phyloP scores from a whole-genome alignment of 2,797 vertebrate species.

The Pelochelys cantorii region DNA sequence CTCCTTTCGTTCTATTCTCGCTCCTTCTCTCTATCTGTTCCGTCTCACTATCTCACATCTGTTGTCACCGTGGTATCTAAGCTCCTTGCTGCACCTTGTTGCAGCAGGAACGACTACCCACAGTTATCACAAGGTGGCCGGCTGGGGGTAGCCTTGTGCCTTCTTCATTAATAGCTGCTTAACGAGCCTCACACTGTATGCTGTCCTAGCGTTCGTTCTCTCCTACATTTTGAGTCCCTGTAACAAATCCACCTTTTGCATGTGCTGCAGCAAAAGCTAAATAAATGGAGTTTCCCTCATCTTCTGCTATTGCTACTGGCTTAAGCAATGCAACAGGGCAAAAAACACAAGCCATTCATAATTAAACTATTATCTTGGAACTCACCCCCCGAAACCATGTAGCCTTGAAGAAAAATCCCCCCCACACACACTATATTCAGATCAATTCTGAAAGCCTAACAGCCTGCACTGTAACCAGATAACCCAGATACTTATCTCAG shows the following conservation, averaged over 20 bases:
- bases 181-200: fast-evolving
- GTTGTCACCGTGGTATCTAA: not conserved
- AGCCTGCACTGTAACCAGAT: conserved; percentile 40
- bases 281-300: fast-evolving
- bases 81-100: not conserved
- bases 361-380: not conserved
- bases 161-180: not conserved
- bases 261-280: not conserved
- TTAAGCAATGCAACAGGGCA: fast-evolving
- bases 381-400: not conserved
- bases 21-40: not conserved
- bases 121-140: not conserved
- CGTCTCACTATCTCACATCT: too few relatives aligned
- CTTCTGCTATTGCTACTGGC: fast-evolving
- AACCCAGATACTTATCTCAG: not conserved
- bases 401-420: not conserved
- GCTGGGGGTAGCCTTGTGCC: not conserved
- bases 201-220: not conserved
- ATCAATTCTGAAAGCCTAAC: not conserved
- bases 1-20: not conserved
- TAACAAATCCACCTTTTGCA: fast-evolving
- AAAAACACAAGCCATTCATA: not conserved
- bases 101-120: not conserved
- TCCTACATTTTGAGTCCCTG: fast-evolving
- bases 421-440: fast-evolving